Evolutionary conservation across 2,888 invertebrate genomes (phyloP).

Genomic region (Lepas anatifera): DNA sequence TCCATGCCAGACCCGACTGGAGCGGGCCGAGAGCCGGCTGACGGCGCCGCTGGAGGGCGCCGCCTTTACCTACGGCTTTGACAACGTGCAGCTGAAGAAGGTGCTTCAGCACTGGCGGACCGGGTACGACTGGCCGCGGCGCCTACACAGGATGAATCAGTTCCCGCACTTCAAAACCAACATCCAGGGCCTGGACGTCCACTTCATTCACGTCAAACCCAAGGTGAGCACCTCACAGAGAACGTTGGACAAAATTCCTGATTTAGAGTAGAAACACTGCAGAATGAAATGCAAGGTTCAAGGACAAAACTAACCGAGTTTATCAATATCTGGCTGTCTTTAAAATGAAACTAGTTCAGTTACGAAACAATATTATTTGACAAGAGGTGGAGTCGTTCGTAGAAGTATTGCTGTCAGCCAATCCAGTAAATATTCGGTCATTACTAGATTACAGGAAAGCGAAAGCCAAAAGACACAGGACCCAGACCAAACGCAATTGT

Average conservation of each 20-base stretch:
- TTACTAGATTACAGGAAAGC: too few relatives aligned
- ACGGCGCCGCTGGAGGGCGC: constrained; percentile 36
- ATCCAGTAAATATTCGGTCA: too few relatives aligned
- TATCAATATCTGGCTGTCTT: too few relatives aligned
- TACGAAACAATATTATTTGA: too few relatives aligned
- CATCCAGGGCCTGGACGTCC: constrained; percentile 61
- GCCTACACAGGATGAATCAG: constrained; percentile 56
- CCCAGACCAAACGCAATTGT: too few relatives aligned
- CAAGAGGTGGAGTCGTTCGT: too few relatives aligned
- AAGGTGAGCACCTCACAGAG: constrained; percentile 19
- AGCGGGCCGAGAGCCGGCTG: constrained; percentile 10
- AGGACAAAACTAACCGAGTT: too few relatives aligned
- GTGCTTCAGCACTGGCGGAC: constrained; percentile 63
- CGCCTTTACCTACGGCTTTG: constrained; percentile 70
- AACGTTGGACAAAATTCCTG: background rate
- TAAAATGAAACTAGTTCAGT: too few relatives aligned
- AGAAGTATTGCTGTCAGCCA: too few relatives aligned
- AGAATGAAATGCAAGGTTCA: too few relatives aligned
- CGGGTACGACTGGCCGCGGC: constrained; percentile 57
- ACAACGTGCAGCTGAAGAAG: constrained; percentile 49
- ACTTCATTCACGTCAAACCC: constrained; percentile 59
- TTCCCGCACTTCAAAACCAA: constrained; percentile 61
- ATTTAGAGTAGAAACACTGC: too few relatives aligned
- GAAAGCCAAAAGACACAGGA: too few relatives aligned
- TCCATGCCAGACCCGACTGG: background rate